Evolutionary conservation across 1,140 invertebrate genomes (phyloP).

Genomic region (Melipona quadrifasciata): DNA sequence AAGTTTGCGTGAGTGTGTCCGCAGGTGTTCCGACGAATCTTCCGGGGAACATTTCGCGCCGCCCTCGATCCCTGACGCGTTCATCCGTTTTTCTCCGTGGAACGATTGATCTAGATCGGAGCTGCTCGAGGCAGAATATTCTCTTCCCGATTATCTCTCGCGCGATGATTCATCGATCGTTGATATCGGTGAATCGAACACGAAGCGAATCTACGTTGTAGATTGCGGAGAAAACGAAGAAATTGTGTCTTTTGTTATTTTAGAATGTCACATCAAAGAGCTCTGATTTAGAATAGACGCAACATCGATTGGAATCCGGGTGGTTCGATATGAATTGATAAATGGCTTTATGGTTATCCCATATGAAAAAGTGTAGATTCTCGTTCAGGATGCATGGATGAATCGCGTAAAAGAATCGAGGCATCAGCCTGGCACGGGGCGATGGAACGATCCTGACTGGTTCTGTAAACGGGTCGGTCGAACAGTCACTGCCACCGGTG

Average conservation of each 20-base stretch:
- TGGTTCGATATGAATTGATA: not conserved
- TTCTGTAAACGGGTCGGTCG: constrained; percentile 45
- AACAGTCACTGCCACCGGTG: constrained; percentile 61
- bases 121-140: not conserved
- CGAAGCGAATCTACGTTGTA: not conserved
- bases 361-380: not conserved
- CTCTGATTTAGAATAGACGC: not conserved
- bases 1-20: not conserved
- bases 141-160: not conserved
- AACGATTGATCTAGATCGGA: not conserved
- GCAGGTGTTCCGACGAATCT: not conserved
- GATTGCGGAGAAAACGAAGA: too few relatives aligned
- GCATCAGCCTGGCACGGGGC: not conserved
- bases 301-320: not conserved
- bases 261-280: not conserved
- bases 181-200: not conserved
- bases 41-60: not conserved
- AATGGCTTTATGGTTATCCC: not conserved
- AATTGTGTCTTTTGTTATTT: not conserved
- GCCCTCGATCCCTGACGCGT: not conserved
- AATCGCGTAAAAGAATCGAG: not conserved
- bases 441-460: constrained; percentile 27
- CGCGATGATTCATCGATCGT: not conserved
- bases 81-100: not conserved
- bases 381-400: not conserved